These are phyloP conservation scores for Mastigias papua DNA, from an alignment of 30 jellyfish, hydroid and myxozoan genomes.

Conservation along the genomic window DNA sequence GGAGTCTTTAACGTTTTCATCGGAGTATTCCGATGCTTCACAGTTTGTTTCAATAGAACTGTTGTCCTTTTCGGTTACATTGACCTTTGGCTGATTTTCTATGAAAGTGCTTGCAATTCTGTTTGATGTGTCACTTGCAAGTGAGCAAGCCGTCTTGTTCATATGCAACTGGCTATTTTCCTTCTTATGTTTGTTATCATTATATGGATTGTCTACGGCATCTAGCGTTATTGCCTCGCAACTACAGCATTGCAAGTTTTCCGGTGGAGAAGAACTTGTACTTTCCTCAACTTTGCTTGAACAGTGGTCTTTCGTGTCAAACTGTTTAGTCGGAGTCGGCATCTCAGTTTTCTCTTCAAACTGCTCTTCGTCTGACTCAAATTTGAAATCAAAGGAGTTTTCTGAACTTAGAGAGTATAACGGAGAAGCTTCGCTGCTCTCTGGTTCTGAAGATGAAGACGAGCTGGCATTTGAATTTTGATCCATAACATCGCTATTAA, in stretches of 20 bases:
- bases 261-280: background rate
- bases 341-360: background rate
- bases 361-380: background rate
- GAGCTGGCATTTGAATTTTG: background rate
- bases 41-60: background rate
- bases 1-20: slow-evolving; percentile 25
- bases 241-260: background rate
- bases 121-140: too few species aligned
- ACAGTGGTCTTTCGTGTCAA: background rate
- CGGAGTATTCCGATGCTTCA: background rate
- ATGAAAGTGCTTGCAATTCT: too few species aligned
- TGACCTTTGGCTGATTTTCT: background rate
- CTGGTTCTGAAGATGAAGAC: background rate
- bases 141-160: background rate
- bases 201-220: background rate
- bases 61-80: background rate
- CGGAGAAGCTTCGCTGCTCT: background rate
- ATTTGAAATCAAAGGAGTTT: background rate
- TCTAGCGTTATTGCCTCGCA: background rate
- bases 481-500: background rate
- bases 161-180: background rate
- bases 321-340: background rate
- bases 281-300: background rate
- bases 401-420: background rate
- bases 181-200: background rate